Base-by-base conservation (phyloP, 1,140 invertebrate genomes). In the Megalonaias nervosa region DNA sequence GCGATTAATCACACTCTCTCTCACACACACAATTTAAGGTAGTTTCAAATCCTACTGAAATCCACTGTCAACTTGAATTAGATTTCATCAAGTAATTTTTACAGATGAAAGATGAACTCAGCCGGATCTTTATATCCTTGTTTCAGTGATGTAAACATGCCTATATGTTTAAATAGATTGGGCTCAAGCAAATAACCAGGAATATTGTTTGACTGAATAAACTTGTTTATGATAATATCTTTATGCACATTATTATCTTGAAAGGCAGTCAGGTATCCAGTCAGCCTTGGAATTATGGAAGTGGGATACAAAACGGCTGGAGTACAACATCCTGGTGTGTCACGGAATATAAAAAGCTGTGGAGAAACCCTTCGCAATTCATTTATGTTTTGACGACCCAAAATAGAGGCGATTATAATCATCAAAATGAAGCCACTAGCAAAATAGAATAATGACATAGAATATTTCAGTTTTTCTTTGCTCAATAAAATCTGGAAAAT, bases 261-360 rank as follows among this genome's bases (percentile, higher is more conserved):
- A 19, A 61, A 17, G 12, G 56, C 11, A 56, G 77, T 61, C 11
- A 83, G 65, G 71, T 81, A 66, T 19, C 72, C 21, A 31, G 81
- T 61, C 17, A 84, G 65, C 12, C 16, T 17, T 3, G 57, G 67
- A 55, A 84, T 61, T 38, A 77, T 67, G 31, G 65, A 17, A 16
- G 73, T 31, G 1, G 78, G 75, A 67, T 82, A 84, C 23, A 84
- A 74, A 76, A 81, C 77, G 61, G 83, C 83, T 38, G 74, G 81
- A 0, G 77, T 81, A 69, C 83, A 82, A 66, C 81, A 84, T 19
- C 57, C 74, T 6, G 81, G 81, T 1, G 78, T 67, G 3, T 79
- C 16, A 17, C 64, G 61, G 38, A 84, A 57, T n/a, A 59, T 55
- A 48, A 81, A 84, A 19, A 81, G 48, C n/a, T 69, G 68, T 59